phyloP scores from a whole-genome alignment of 2,888 invertebrate species.

The Eulithis prunata region DNA sequence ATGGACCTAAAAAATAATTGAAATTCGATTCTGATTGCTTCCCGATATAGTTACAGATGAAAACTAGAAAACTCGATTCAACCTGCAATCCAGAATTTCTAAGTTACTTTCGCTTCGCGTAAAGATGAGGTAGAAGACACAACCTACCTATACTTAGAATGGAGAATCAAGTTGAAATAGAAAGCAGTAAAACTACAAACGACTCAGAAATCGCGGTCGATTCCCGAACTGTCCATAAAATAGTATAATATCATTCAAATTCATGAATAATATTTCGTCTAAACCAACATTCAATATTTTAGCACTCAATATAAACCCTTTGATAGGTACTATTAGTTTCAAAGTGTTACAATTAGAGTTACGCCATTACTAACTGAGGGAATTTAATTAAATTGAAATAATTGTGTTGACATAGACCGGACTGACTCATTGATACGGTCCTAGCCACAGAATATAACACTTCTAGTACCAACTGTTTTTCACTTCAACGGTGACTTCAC shows the following conservation, averaged over 20 bases:
- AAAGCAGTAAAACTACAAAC: background rate
- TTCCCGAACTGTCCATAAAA: background rate
- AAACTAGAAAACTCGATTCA: too few species aligned
- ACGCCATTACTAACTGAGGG: constrained; percentile 23
- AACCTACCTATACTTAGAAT: too few species aligned
- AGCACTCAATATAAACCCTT: constrained; percentile 13
- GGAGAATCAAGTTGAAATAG: too few species aligned
- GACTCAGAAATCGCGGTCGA: background rate
- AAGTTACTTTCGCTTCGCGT: too few species aligned
- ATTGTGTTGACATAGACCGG: constrained; percentile 51
- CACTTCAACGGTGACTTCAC: background rate
- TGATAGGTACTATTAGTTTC: constrained; percentile 22
- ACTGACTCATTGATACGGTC: constrained; percentile 6
- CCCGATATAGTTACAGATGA: too few species aligned
- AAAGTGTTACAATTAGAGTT: constrained; percentile 16
- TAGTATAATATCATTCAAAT: constrained; percentile 9
- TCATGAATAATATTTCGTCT: constrained; percentile 13
- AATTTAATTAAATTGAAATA: constrained; percentile 58
- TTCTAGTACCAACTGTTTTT: background rate
- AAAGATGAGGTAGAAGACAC: too few species aligned
- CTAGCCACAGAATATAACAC: constrained; percentile 23
- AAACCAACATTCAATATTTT: constrained; percentile 2
- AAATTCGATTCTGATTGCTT: too few species aligned
- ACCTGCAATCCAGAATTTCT: too few species aligned
- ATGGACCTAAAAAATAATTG: too few species aligned